Evolutionary conservation across 2,888 invertebrate genomes (phyloP), one percentile per base, ranked within the genome.

Genomic region (Drosophila cracens): DNA sequence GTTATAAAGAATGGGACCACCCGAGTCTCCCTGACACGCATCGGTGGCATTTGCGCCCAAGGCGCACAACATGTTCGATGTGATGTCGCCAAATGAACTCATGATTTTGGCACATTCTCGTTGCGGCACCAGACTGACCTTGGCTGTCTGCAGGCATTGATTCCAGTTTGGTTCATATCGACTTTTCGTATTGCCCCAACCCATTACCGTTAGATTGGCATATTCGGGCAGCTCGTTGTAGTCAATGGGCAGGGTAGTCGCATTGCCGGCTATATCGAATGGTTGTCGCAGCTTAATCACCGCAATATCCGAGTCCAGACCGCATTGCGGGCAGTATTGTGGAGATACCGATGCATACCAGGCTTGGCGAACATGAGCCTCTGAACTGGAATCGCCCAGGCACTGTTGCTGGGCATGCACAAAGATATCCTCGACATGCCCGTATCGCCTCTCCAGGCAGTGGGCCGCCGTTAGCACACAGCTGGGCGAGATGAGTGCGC

Each of bases 1-100:
- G 0, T 59, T 40, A 29, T 63, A 62, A 5, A 91, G 58, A 40
- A 83, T 67, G 0, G 92, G 92, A 18, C 91, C 88, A n/a, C 91
- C 92, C 2, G 90, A 91, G 59, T 92, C 92, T 1, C 91, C 91
- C 1, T 46, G 6, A 43, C 92, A 92, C 0, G 91, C 79, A 75
- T 92, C 87, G 16, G 52, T 76, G 4, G 21, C 49, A 11, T 79
- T 74, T 1, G 40, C 52, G 2, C 75, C 86, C 21, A 76, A 40
- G 1, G 90, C 91, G 57, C 91, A 91, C 29, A 91, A 79, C 90
- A 91, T 91, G 16, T 83, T 83, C 0, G 29, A 25, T 7, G 87
- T 89, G 11, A 85, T 13, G 21, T 56, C 27, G 10, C 31, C 31
- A 8, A 34, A 7, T 0, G 7, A 0, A 3, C 46, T 27, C 16